These are phyloP conservation scores for Acrocephalus arundinaceus DNA, from an alignment of 2,113 vertebrate species.

Conservation along the genomic window DNA sequence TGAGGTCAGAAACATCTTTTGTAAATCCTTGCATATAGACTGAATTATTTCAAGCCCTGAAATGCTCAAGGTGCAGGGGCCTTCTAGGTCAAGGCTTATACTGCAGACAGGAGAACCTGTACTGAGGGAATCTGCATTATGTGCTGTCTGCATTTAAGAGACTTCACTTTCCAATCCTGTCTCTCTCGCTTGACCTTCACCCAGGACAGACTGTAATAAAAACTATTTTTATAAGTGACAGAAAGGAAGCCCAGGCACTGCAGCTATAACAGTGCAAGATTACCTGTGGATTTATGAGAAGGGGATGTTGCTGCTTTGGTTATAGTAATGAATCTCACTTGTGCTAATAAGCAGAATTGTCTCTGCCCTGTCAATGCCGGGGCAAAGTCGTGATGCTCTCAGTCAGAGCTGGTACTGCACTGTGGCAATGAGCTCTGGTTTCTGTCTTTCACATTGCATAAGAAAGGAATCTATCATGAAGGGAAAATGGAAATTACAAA, in stretches of 20 bases:
- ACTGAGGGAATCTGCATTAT: not conserved
- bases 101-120: not conserved
- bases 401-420: not conserved
- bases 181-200: not conserved
- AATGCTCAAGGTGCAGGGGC: not conserved
- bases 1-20: not conserved
- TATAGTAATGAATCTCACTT: slow-evolving; percentile 19
- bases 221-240: slow-evolving; percentile 32
- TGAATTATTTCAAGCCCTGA: slow-evolving; percentile 15
- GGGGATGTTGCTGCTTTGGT: not conserved
- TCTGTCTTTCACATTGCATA: not conserved
- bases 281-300: slow-evolving; percentile 39
- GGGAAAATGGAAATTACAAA: slow-evolving; percentile 1
- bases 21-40: not conserved
- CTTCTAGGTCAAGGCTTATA: slow-evolving; percentile 18
- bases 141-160: slow-evolving; percentile 8
- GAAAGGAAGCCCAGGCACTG: not conserved
- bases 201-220: slow-evolving; percentile 3
- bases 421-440: not conserved
- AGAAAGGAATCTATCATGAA: not conserved
- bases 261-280: slow-evolving; percentile 19
- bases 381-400: not conserved
- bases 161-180: not conserved
- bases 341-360: not conserved
- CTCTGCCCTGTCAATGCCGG: not conserved